Base-by-base conservation (phyloP, 2,113 vertebrate genomes). In the Tetraodon nigroviridis region DNA sequence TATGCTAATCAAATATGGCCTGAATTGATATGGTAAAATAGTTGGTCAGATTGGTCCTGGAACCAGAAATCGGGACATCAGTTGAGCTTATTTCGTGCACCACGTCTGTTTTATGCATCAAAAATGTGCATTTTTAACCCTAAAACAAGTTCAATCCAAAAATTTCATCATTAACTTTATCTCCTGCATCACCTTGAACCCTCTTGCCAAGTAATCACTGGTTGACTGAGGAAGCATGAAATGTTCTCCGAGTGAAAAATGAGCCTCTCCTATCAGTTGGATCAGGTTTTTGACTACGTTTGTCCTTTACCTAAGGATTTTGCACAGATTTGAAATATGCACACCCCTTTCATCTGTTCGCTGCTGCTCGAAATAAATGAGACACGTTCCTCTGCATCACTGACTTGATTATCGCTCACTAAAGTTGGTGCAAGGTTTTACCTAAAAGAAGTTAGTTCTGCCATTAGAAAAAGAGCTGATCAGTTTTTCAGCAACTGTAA, bases 301-400 rank as follows among this genome's bases (percentile, higher is more conserved):
- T 73, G 63, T 80, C 68, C 72, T 79, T 67, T 78, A 61, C 37
- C 27, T 69, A 20, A 48, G 21, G 67, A 66, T 69, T 46, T n/a
- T 27, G 14, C 7, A 46, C 22, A 32, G 7, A 27, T 50, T 32
- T 56, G 20, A 63, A 71, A 58, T 56, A 44, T 58, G 42, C 62
- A 57, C 48, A 57, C 46, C 46, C 52, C 17, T 55, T 13, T 55
- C 24, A 59, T 52, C 44, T 29, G 40, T 55, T 61, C 7, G 8
- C 32, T 27, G 24, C 24, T 27, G 24, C 24, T 27, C n/a, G 24
- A 27, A 27, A 6, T 27, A 27, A 27, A 27, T 27, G 24, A 27
- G 24, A 27, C 24, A 6, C 7, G 32, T 37, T 37, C 32, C 32
- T 37, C 32, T 12, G 10, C 11, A 37, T 37, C 32, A 11, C 32